Evolutionary conservation across 2,888 invertebrate genomes (phyloP).

Genomic region (Xanthia icteritia): DNA sequence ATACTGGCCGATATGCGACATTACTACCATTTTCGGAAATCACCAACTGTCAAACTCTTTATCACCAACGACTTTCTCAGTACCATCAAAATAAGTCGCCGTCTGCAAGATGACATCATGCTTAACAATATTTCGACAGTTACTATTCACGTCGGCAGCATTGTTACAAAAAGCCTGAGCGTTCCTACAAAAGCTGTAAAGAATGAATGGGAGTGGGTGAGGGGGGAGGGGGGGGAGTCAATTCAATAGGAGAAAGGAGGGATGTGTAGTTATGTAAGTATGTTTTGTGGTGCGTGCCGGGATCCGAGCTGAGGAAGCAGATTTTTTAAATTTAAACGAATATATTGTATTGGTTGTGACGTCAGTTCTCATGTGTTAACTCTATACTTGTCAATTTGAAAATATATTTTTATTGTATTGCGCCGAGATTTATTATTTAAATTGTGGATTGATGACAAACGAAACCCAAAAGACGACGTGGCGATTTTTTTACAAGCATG

Average conservation of each 20-base stretch:
- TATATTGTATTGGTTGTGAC: conserved; percentile 37
- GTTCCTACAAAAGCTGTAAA: conserved; percentile 87
- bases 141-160: conserved; percentile 82
- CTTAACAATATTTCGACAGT: conserved; percentile 87
- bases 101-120: conserved; percentile 79
- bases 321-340: conserved; percentile 61
- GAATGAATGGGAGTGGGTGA: conserved; percentile 87
- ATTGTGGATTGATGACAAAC: neutral
- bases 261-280: conserved; percentile 86
- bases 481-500: neutral
- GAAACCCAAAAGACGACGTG: neutral
- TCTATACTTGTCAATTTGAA: neutral
- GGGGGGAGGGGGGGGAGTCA: conserved; percentile 70
- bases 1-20: neutral
- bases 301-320: conserved; percentile 62
- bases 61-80: conserved; percentile 43
- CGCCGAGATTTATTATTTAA: neutral
- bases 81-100: conserved; percentile 63
- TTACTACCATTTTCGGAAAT: neutral
- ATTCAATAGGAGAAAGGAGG: conserved; percentile 86
- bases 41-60: conserved; percentile 42
- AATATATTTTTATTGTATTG: neutral
- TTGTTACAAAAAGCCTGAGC: conserved; percentile 87
- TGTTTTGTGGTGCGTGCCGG: conserved; percentile 85
- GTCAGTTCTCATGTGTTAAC: conserved; percentile 6